Evolutionary conservation across 2,888 invertebrate genomes (phyloP).

Genomic region (Brachypalpus laphriformis): DNA sequence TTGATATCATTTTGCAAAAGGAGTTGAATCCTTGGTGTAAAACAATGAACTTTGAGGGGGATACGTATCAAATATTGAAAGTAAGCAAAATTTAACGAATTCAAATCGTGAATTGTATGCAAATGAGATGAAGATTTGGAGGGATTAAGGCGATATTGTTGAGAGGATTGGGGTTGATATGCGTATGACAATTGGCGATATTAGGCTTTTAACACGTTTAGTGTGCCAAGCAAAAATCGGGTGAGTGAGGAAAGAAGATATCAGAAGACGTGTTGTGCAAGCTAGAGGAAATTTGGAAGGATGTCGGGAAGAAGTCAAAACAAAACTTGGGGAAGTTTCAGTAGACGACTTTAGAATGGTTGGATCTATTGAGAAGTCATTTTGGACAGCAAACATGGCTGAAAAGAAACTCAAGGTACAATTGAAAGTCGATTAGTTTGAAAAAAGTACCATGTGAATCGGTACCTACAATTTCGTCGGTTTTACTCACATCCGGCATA

Average conservation of each 20-base stretch:
- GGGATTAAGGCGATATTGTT: conserved; percentile 28
- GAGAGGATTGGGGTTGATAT: conserved; percentile 4
- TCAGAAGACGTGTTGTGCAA: neutral
- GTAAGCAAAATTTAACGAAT: conserved; percentile 66
- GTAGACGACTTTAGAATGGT: no score
- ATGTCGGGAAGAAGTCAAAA: neutral
- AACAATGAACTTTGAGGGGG: neutral
- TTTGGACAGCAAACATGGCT: no score
- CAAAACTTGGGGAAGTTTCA: no score
- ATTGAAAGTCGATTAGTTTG: no score
- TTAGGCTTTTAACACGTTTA: conserved; percentile 31
- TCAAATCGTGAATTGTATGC: conserved; percentile 64
- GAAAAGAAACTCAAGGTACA: no score
- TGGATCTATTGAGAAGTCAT: no score
- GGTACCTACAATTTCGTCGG: no score
- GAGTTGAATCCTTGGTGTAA: neutral
- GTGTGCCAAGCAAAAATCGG: neutral
- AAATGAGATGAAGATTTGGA: conserved; percentile 44
- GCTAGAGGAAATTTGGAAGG: neutral
- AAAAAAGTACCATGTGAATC: no score
- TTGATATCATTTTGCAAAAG: conserved; percentile 36
- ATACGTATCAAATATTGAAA: conserved; percentile 37
- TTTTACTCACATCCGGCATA: no score
- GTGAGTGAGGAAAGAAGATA: neutral
- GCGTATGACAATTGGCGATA: conserved; percentile 23